A percentile compares a stretch with the other conserved stretches of the same genome.
Conservation (phyloP, 2,113 vertebrate species). For the Pontoporia blainvillei region DNA sequence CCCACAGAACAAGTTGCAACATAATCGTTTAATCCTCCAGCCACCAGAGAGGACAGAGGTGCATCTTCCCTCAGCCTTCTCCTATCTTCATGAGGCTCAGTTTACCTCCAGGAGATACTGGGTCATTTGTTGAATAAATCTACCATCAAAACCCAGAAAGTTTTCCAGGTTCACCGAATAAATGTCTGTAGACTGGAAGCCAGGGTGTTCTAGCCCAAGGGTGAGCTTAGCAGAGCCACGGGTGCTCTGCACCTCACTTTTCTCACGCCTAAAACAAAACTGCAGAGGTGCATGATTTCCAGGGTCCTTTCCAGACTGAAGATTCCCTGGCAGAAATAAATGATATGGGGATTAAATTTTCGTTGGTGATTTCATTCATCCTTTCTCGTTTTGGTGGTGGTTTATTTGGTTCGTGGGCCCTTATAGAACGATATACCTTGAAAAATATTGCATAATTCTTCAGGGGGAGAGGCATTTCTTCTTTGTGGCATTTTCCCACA, state of each 20-base stretch:
- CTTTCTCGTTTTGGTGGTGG: not conserved
- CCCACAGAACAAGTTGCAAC: conserved; percentile 46
- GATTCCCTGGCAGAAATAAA: conserved; percentile 21
- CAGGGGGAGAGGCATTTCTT: not conserved
- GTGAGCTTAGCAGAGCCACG: not conserved
- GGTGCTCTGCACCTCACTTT: not conserved
- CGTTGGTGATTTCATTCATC: not conserved
- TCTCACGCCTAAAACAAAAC: not conserved
- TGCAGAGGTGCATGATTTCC: not conserved
- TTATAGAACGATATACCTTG: not conserved
- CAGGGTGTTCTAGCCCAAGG: not conserved
- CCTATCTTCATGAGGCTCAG: not conserved
- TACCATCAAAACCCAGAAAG: not conserved
- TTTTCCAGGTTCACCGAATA: not conserved
- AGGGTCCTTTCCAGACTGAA: not conserved
- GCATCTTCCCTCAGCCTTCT: conserved; percentile 6
- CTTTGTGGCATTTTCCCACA: not conserved
- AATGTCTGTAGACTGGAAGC: not conserved
- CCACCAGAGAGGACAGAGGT: conserved; percentile 29
- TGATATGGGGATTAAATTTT: not conserved
- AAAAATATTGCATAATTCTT: not conserved
- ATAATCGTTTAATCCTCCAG: conserved; percentile 40
- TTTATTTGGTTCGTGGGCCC: not conserved
- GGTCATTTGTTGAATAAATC: conserved; percentile 29
- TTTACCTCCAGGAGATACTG: conserved; percentile 13